Evolutionary conservation across 2,888 invertebrate species (phyloP), one percentile per base, ranked within the genome.

Genomic region (Catocala nupta): DNA sequence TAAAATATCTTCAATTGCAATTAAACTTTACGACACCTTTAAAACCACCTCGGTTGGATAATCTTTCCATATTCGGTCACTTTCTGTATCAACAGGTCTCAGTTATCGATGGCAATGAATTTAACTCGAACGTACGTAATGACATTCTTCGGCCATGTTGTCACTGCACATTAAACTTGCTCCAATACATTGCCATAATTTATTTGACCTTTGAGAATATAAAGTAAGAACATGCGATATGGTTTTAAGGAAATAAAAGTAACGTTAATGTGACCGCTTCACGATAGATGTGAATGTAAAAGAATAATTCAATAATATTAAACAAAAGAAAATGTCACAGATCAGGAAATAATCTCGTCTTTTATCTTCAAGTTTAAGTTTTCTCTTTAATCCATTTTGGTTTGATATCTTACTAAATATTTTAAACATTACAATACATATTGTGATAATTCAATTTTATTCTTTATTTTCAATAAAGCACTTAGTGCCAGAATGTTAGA

Each of bases 101-200:
- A n/a, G 54, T 71, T 59, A 73, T 73, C 57, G 67, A 55, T 61
- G 73, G 71, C 73, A 77, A 77, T 78, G 70, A 78, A 72, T 72
- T 75, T 74, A 77, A 71, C 66, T 73, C 63, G 70, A 68, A 60
- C 72, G 59, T 44, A 64, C 50, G 59, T 71, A 73, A 73, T 74
- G 64, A 63, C 78, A 83, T 85, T 83, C 79, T 73, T 76, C 57
- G 50, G 59, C 12, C 56, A 65, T 78, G 74, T 61, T 75, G 80
- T 84, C 81, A 83, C 71, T 63, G 56, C 65, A 61, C 61, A 70
- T 72, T 71, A 78, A 75, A 78, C 78, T 78, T 68, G 82, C 75
- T 74, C 70, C 65, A 68, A 59, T 69, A 68, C 65, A 70, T 68
- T 71, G 68, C 73, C 73, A 72, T 81, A 77, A 80, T 77, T 78